A percentile compares a stretch with the other conserved stretches of the same genome.
Evolutionary conservation across 2,797 vertebrate species (phyloP).

Genomic region (Helarctos malayanus): DNA sequence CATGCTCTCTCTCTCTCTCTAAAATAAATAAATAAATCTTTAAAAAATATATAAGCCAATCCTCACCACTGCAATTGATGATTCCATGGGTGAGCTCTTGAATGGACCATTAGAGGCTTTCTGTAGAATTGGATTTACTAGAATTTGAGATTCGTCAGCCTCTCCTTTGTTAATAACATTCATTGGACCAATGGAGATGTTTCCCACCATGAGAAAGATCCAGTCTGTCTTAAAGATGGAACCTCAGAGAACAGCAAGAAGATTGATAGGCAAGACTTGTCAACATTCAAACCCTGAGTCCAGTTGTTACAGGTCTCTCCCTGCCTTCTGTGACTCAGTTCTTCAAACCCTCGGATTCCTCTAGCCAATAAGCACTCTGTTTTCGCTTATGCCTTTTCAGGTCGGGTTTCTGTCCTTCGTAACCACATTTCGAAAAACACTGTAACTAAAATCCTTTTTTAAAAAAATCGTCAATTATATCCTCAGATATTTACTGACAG

Average conservation of each 20-base stretch:
- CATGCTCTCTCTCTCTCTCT: neutral
- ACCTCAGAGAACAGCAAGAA: neutral
- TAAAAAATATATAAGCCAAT: neutral
- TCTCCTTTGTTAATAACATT: neutral
- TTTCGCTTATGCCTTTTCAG: neutral
- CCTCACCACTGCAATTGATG: rapidly evolving
- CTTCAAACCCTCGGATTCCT: neutral
- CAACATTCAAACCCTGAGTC: neutral
- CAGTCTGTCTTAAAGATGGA: neutral
- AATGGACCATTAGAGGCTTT: neutral
- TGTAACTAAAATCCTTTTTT: neutral
- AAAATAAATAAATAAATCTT: neutral
- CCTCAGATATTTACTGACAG: neutral
- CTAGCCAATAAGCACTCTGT: neutral
- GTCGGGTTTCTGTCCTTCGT: neutral
- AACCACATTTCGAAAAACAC: neutral
- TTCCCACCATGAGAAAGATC: neutral
- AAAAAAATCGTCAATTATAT: neutral
- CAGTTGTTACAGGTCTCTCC: rapidly evolving
- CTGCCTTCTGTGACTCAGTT: neutral
- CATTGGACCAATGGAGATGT: neutral
- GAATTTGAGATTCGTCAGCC: neutral
- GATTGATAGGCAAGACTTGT: neutral
- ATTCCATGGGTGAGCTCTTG: neutral
- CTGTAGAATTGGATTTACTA: neutral